Base-by-base conservation (phyloP, 1,140 invertebrate genomes). In the Phenacoccus solenopsis region DNA sequence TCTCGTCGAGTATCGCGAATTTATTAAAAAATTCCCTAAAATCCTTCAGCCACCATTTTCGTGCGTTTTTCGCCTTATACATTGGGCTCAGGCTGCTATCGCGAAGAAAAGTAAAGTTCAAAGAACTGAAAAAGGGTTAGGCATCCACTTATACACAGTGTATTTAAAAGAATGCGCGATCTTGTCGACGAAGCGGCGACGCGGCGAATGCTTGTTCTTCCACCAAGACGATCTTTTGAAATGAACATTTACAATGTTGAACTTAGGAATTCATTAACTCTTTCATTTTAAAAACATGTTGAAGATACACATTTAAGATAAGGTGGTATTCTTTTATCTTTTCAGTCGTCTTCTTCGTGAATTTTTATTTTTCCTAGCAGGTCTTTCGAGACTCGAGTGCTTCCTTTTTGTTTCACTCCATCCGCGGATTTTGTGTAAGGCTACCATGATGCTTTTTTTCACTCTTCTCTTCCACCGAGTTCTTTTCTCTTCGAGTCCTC, bases 261-360 rank as follows among this genome's bases (percentile, higher is more conserved):
- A 64, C 59, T 64, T 64, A 64, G 59, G 59, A 64, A 64, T 64
- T 64, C 59, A 64, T 64, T 64, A 64, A 64, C 59, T 64, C 59
- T 64, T 64, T 64, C 59, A 64, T 64, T 64, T 64, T 27, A 25
- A 27, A 38, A 64, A 64, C 59, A 64, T 64, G 59, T 64, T 64
- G 59, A 64, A 64, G 59, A 64, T 64, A 64, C 59, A 64, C 20
- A 64, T 64, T 64, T 64, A 64, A 64, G 59, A 64, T 64, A 64
- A 64, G 59, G 59, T 64, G 59, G 59, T 27, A 64, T 64, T 64
- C 59, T 64, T 64, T 64, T 64, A 64, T 64, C 59, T 64, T 64
- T 64, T 64, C 25, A 64, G 59, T 64, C 59, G 59, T 64, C 59
- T 24, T 64, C 59, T 64, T 64, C 25, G 59, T 25, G 22, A 25